These are phyloP conservation scores for Aphodius granarius DNA, from an alignment of 2,888 invertebrate genomes.

Conservation along the genomic window DNA sequence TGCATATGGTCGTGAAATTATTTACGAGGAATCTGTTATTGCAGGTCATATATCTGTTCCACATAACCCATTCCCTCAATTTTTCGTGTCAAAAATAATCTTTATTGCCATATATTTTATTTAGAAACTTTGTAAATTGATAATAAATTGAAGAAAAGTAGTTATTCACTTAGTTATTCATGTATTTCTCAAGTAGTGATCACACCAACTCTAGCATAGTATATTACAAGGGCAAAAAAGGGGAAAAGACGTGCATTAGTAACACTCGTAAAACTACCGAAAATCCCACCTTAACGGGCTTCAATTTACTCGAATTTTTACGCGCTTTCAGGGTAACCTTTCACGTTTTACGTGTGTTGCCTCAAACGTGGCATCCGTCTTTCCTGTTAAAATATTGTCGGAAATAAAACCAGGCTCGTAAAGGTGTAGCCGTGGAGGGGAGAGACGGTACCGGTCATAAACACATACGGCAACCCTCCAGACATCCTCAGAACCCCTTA, in stretches of 20 bases:
- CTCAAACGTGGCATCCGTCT: neutral
- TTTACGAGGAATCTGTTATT: neutral
- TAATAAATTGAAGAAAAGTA: too few species aligned
- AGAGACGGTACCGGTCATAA: neutral
- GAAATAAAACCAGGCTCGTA: neutral
- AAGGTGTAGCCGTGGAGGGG: neutral
- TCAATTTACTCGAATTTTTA: neutral
- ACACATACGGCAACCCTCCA: neutral
- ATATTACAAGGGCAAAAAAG: too few species aligned
- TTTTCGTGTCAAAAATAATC: too few species aligned
- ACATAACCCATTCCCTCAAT: too few species aligned
- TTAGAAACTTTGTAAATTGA: too few species aligned
- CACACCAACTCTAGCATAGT: too few species aligned
- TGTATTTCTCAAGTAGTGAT: too few species aligned
- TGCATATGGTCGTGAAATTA: neutral
- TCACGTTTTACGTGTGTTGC: neutral
- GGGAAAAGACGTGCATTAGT: neutral
- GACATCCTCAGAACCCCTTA: neutral
- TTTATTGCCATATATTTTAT: too few species aligned
- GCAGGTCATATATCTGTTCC: neutral
- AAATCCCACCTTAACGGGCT: neutral
- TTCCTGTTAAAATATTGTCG: neutral
- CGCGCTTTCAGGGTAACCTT: neutral
- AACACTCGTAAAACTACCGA: neutral
- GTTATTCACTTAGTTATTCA: too few species aligned